Percentiles rank a stretch among this genome's conserved stretches.
Conservation (phyloP, 2,888 invertebrate genomes). For the Rhogogaster chlorosoma region DNA sequence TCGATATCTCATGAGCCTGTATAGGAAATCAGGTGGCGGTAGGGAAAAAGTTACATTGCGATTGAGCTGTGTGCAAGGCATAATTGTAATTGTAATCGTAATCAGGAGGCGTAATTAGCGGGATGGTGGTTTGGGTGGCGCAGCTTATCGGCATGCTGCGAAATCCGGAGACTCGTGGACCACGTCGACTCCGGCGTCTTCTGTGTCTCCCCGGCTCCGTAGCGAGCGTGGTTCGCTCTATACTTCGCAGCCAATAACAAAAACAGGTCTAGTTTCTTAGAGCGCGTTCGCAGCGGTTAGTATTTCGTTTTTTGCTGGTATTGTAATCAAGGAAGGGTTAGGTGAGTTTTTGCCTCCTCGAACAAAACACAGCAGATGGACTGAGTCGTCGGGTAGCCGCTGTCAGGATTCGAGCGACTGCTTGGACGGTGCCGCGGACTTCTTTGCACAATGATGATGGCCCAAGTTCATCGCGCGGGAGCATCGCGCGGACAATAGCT, state of each 20-base stretch:
- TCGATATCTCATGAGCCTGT: not conserved
- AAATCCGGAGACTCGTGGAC: conserved; percentile 23
- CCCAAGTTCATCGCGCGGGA: conserved; percentile 29
- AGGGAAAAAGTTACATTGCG: not conserved
- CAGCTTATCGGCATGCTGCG: conserved; percentile 4
- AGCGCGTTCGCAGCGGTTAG: conserved; percentile 76
- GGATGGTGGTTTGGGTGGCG: not conserved
- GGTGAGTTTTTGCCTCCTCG: conserved; percentile 75
- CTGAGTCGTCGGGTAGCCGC: conserved; percentile 71
- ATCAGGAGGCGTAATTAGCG: conserved; percentile 32
- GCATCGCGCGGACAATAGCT: conserved; percentile 13
- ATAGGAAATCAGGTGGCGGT: not conserved
- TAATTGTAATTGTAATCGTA: not conserved
- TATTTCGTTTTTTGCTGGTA: conserved; percentile 78
- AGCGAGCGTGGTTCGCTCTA: conserved; percentile 42
- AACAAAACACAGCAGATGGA: conserved; percentile 77
- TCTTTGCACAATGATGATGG: conserved; percentile 31
- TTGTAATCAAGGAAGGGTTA: conserved; percentile 79
- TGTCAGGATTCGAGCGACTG: conserved; percentile 49
- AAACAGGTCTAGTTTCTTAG: conserved; percentile 78
- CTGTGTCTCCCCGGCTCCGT: conserved; percentile 25
- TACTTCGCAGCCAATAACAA: conserved; percentile 62
- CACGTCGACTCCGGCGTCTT: conserved; percentile 18
- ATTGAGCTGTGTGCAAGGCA: not conserved
- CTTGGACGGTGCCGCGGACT: conserved; percentile 40